Percentiles rank a stretch among this genome's conserved stretches.
Evolutionary conservation across 2,888 invertebrate genomes (phyloP).

Genomic region (Drosophila testacea): DNA sequence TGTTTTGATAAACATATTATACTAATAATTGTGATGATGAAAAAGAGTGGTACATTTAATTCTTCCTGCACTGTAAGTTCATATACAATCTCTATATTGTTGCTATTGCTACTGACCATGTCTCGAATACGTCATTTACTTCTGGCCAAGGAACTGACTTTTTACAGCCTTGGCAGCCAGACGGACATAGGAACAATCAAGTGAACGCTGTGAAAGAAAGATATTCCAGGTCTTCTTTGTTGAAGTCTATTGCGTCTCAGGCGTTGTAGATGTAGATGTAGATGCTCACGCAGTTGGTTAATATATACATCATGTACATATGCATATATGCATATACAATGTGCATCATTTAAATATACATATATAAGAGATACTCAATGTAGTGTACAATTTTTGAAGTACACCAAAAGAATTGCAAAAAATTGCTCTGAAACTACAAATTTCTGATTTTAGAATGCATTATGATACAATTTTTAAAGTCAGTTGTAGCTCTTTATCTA

Average conservation of each 20-base stretch:
- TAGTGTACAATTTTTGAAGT: background rate
- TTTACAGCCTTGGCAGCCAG: slow-evolving; percentile 7
- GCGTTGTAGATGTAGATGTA: background rate
- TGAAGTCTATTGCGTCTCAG: slow-evolving; percentile 29
- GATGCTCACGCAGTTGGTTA: slow-evolving; percentile 16
- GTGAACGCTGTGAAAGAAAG: slow-evolving; percentile 3
- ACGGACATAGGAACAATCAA: slow-evolving; percentile 10
- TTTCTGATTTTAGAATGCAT: too few relatives aligned
- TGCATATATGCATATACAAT: background rate
- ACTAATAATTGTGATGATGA: too few relatives aligned
- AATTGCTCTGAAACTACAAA: too few relatives aligned
- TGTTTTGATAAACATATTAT: too few relatives aligned
- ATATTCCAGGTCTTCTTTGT: slow-evolving; percentile 29
- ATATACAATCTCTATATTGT: background rate
- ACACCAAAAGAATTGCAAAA: too few relatives aligned
- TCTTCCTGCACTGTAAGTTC: background rate
- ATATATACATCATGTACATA: background rate
- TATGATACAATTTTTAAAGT: too few relatives aligned
- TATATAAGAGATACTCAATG: background rate
- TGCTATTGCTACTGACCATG: background rate
- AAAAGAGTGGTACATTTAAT: background rate
- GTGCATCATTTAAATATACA: background rate
- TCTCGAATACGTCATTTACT: background rate
- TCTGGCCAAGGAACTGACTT: background rate
- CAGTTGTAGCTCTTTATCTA: too few relatives aligned